phyloP scores from a whole-genome alignment of 2,888 invertebrate genomes.

The Synanthedon andrenaeformis region DNA sequence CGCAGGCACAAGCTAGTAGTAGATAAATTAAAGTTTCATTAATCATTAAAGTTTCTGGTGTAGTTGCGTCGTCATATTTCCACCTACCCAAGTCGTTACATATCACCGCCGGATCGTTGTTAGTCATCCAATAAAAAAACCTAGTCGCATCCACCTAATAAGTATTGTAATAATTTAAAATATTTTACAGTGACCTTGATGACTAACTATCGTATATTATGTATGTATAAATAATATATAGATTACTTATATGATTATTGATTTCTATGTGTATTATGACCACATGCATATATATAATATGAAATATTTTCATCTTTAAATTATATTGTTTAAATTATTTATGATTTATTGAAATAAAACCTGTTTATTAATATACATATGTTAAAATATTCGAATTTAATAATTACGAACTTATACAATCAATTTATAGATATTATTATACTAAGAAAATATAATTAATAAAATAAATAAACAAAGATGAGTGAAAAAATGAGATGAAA shows the following conservation, averaged over 20 bases:
- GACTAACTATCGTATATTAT: slow-evolving; percentile 20
- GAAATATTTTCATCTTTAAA: slow-evolving; percentile 42
- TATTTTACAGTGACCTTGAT: slow-evolving; percentile 22
- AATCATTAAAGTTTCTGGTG: too few species aligned
- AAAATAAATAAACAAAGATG: slow-evolving; percentile 68
- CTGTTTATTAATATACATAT: slow-evolving; percentile 71
- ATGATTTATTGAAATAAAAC: slow-evolving; percentile 66
- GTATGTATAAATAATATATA: slow-evolving; percentile 31
- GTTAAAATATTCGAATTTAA: slow-evolving; percentile 72
- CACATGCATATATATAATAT: slow-evolving; percentile 22
- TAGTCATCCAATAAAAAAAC: slow-evolving; percentile 19
- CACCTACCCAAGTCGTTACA: slow-evolving; percentile 11
- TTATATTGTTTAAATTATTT: slow-evolving; percentile 49
- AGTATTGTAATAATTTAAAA: slow-evolving; percentile 8
- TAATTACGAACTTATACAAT: slow-evolving; percentile 72
- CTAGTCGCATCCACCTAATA: slow-evolving; percentile 12
- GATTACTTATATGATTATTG: slow-evolving; percentile 44
- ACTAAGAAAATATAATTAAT: slow-evolving; percentile 71
- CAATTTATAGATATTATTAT: slow-evolving; percentile 72
- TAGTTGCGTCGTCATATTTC: too few species aligned
- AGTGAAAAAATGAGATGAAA: slow-evolving; percentile 58
- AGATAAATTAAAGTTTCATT: too few species aligned
- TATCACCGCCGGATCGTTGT: slow-evolving; percentile 23
- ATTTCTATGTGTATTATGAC: slow-evolving; percentile 29
- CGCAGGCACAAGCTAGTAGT: too few species aligned